Evolutionary conservation across 2,113 vertebrate genomes (phyloP).

Genomic region (Atrichornis clamosus): DNA sequence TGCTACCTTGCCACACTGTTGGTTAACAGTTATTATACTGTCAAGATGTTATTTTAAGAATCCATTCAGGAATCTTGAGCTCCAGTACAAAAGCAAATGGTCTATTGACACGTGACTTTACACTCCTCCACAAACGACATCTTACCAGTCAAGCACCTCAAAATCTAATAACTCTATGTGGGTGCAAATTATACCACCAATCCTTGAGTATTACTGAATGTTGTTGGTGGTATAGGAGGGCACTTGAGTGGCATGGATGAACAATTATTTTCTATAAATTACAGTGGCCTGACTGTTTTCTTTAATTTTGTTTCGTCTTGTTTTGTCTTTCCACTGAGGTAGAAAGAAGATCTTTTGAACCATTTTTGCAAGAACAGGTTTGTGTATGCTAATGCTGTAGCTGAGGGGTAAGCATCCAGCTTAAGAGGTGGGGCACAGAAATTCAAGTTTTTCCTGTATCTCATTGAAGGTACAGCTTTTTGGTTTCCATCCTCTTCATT

Average conservation of each 20-base stretch:
- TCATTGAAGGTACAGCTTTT: background rate
- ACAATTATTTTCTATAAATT: background rate
- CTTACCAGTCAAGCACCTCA: background rate
- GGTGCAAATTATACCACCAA: background rate
- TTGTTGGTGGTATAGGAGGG: background rate
- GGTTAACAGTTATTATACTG: constrained; percentile 1
- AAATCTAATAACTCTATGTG: background rate
- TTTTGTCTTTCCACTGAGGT: background rate
- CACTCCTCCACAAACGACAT: background rate
- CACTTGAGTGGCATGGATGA: background rate
- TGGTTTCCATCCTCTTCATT: background rate
- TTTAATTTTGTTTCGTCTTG: background rate
- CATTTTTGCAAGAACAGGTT: background rate
- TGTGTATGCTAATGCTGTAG: background rate
- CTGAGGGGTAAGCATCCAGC: background rate
- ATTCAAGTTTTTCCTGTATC: background rate
- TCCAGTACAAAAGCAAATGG: constrained; percentile 3
- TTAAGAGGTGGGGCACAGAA: background rate
- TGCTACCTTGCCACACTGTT: background rate
- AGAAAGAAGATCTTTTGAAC: background rate
- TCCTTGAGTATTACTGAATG: background rate
- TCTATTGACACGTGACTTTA: background rate
- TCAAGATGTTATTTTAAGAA: constrained; percentile 48
- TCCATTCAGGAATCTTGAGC: background rate
- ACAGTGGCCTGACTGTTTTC: background rate